These are phyloP conservation scores for Euphonia xanthogaster DNA, from an alignment of 2,797 vertebrate genomes.

Conservation along the genomic window DNA sequence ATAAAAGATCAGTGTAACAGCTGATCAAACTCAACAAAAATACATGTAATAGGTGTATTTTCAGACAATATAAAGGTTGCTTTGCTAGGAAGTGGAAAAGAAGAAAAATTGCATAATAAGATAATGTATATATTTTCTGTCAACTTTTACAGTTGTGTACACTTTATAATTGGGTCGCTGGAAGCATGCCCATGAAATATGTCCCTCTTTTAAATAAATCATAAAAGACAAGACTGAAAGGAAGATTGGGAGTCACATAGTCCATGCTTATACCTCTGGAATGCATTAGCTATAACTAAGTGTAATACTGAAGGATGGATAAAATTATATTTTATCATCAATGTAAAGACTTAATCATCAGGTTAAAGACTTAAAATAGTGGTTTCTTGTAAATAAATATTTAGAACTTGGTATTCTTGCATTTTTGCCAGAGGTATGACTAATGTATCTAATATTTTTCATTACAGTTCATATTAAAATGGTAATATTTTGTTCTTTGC, in stretches of 20 bases:
- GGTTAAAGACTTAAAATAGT: background rate
- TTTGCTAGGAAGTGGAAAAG: background rate
- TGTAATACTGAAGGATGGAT: background rate
- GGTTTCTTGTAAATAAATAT: background rate
- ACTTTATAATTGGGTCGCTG: background rate
- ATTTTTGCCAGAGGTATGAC: background rate
- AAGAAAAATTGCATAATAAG: background rate
- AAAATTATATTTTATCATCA: background rate
- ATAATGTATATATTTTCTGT: background rate
- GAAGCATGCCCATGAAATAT: background rate
- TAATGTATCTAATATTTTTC: background rate
- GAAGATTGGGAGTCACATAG: background rate
- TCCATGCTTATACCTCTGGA: background rate
- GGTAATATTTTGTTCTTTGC: background rate
- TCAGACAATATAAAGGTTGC: background rate
- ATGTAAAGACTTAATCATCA: background rate
- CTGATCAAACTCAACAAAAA: background rate
- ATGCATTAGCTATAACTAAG: background rate
- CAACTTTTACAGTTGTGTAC: background rate
- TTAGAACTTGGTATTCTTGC: background rate
- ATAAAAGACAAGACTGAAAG: background rate
- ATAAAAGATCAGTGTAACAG: background rate
- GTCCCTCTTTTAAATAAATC: background rate
- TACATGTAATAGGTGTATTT: background rate
- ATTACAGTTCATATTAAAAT: background rate